Percentiles rank a stretch among this genome's conserved stretches.
These are phyloP conservation scores for Laticauda colubrina DNA, from an alignment of 2,113 vertebrate species.

Conservation along the genomic window DNA sequence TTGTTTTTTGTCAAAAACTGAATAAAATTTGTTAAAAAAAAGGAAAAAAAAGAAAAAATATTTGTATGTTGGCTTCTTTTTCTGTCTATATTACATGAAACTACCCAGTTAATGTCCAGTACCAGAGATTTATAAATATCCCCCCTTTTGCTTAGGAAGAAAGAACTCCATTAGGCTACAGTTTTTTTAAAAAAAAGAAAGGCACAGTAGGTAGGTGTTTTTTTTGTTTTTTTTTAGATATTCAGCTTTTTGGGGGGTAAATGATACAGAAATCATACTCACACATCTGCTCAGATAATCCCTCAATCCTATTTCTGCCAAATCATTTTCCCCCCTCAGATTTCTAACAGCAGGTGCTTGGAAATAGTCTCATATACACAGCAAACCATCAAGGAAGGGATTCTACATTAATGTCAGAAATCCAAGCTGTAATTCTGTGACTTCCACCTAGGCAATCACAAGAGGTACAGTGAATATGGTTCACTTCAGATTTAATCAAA, in stretches of 20 bases:
- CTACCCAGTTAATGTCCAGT: not conserved
- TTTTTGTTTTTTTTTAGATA: not conserved
- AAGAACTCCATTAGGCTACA: not conserved
- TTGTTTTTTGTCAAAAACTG: no score
- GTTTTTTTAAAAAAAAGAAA: not conserved
- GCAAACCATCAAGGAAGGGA: not conserved
- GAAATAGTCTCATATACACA: slow-evolving; percentile 1
- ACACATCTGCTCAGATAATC: slow-evolving; percentile 11
- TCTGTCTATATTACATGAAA: not conserved
- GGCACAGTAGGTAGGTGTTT: not conserved
- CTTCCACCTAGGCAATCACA: not conserved
- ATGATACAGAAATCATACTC: not conserved
- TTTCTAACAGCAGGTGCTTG: not conserved
- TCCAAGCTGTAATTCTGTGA: not conserved
- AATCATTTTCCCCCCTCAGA: not conserved
- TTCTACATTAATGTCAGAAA: not conserved
- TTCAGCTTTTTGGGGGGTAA: not conserved
- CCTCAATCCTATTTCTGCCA: not conserved
- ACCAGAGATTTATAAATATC: slow-evolving; percentile 3
- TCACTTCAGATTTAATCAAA: not conserved
- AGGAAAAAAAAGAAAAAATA: not conserved
- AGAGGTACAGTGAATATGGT: not conserved
- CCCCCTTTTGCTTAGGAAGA: not conserved
- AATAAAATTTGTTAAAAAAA: no score
- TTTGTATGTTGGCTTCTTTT: not conserved